These are phyloP conservation scores for Scomber japonicus DNA, from an alignment of 2,113 vertebrate genomes.

Conservation along the genomic window DNA sequence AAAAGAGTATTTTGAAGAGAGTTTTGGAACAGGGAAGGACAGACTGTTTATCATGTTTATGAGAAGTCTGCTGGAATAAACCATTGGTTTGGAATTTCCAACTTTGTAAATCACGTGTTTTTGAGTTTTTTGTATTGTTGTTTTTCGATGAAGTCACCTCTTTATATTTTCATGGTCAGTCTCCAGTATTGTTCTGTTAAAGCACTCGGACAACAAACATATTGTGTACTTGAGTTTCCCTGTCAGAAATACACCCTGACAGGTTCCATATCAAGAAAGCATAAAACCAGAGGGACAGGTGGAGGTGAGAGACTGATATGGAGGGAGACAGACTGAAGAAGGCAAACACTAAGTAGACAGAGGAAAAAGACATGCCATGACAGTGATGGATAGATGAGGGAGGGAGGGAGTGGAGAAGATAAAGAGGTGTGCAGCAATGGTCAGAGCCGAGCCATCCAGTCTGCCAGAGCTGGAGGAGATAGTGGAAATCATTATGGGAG, in stretches of 20 bases:
- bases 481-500: background rate
- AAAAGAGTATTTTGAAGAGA: background rate
- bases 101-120: too few species aligned
- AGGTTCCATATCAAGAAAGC: background rate
- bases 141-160: too few species aligned
- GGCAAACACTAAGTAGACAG: background rate
- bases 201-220: too few species aligned
- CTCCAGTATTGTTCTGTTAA: too few species aligned
- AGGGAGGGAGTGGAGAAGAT: constrained; percentile 20
- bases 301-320: background rate
- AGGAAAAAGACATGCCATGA: background rate
- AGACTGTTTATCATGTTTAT: background rate
- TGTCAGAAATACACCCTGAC: too few species aligned
- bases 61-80: background rate
- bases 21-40: background rate
- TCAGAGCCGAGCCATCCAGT: constrained; percentile 14
- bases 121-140: too few species aligned
- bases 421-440: constrained; percentile 24
- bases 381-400: constrained; percentile 18
- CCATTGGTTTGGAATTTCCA: too few species aligned
- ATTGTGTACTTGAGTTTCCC: too few species aligned
- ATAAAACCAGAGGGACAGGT: background rate
- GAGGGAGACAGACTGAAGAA: background rate
- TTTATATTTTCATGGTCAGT: too few species aligned
- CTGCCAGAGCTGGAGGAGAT: constrained; percentile 12